Evolutionary conservation across 2,888 invertebrate species (phyloP).

Genomic region (Lasius platythorax): DNA sequence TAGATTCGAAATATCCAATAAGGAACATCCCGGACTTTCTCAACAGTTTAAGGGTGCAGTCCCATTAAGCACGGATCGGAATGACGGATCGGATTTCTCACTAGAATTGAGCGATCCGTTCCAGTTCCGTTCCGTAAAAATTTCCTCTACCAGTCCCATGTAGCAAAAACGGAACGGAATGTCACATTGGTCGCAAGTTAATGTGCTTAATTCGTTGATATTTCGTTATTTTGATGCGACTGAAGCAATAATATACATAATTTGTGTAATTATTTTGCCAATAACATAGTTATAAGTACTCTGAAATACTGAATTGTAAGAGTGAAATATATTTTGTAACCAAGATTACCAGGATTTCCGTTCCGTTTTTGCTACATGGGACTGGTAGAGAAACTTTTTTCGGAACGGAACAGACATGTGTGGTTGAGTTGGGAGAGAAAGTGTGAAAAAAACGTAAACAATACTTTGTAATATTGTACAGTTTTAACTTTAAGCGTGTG

Average conservation of each 20-base stretch:
- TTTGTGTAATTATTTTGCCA: slow-evolving; percentile 2
- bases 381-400: no score
- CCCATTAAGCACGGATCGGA: no score
- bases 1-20: no score
- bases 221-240: slow-evolving; percentile 9
- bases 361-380: not conserved
- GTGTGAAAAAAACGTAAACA: slow-evolving; percentile 1
- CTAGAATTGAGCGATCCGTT: no score
- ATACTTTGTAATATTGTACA: slow-evolving; percentile 6
- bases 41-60: no score
- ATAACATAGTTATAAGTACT: not conserved
- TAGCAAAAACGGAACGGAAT: not conserved
- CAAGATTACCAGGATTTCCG: not conserved
- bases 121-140: no score
- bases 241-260: slow-evolving; percentile 7
- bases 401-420: not conserved
- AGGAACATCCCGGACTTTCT: no score
- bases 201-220: not conserved
- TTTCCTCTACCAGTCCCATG: no score
- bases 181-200: not conserved
- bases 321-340: slow-evolving; percentile 15
- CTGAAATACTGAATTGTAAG: slow-evolving; percentile 8
- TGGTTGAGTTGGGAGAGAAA: not conserved
- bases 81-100: no score
- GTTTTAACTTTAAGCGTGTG: slow-evolving; percentile 1